Evolutionary conservation across 1,140 invertebrate species (phyloP).

Genomic region (Daktulosphaira vitifoliae): DNA sequence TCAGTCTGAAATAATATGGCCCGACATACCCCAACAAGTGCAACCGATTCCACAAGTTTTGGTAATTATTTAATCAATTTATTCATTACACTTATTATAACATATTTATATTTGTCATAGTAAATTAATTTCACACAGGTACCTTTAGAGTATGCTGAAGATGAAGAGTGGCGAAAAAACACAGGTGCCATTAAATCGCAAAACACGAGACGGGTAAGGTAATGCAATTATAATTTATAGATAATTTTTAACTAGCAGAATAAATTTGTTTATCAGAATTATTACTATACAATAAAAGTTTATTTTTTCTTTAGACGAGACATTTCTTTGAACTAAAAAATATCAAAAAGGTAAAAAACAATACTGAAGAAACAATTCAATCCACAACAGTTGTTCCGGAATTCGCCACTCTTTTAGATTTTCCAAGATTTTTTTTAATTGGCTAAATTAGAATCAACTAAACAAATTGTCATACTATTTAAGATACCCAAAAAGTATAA

Average conservation of each 20-base stretch:
- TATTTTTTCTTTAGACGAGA: not conserved
- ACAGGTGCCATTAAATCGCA: not conserved
- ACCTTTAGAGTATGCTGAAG: not conserved
- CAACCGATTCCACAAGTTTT: conserved; percentile 10
- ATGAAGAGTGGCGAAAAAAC: not conserved
- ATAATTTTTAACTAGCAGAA: too few species aligned
- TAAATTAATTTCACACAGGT: not conserved
- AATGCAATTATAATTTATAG: not conserved
- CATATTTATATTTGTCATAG: not conserved
- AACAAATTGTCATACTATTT: too few species aligned
- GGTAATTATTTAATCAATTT: not conserved
- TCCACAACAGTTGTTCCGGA: not conserved
- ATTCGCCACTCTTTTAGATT: not conserved
- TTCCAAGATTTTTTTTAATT: conserved; percentile 1
- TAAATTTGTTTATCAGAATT: too few species aligned
- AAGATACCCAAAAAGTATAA: too few species aligned
- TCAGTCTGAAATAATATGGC: conserved; percentile 7
- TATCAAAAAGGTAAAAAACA: not conserved
- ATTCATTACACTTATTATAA: too few species aligned
- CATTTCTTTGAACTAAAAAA: not conserved
- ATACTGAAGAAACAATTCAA: not conserved
- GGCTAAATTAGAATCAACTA: too few species aligned
- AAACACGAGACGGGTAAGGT: conserved; percentile 9
- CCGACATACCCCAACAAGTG: conserved; percentile 2
- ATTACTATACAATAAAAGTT: too few species aligned